These are phyloP conservation scores for Saxidomus purpurata DNA, from an alignment of 1,140 invertebrate genomes.

Conservation along the genomic window DNA sequence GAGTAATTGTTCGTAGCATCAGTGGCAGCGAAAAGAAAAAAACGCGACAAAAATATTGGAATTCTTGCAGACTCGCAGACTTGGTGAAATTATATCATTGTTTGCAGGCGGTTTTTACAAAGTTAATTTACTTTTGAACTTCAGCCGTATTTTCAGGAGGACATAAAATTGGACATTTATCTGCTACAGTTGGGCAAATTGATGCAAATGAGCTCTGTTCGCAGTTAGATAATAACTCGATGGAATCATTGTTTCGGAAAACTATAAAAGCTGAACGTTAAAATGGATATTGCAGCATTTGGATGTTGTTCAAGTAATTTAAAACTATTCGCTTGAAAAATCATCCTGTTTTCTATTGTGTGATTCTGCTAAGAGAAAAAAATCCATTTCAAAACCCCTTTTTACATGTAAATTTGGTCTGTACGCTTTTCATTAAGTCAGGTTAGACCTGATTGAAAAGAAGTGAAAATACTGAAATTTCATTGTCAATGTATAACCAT, in stretches of 20 bases:
- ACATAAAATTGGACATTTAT: constrained; percentile 14
- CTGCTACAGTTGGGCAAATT: not conserved
- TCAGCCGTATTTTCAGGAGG: not conserved
- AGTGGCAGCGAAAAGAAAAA: not conserved
- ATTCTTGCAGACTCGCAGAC: not conserved
- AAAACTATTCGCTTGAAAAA: not conserved
- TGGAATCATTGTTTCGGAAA: not conserved
- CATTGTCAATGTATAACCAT: no score
- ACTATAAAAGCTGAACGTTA: not conserved
- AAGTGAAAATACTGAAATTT: no score
- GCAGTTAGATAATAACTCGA: not conserved
- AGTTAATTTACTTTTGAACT: constrained; percentile 16
- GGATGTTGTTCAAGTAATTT: not conserved
- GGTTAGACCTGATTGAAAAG: no score
- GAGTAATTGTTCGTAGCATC: not conserved
- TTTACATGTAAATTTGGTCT: no score
- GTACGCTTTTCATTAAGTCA: no score
- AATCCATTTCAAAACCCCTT: no score
- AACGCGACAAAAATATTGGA: constrained; percentile 27
- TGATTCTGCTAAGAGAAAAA: no score
- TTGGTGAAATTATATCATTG: not conserved
- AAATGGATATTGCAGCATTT: not conserved
- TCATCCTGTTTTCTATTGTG: no score
- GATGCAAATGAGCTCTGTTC: not conserved
- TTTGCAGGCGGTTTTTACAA: not conserved